phyloP scores from a whole-genome alignment of 1,140 invertebrate genomes.

The Euborellia annulipes region DNA sequence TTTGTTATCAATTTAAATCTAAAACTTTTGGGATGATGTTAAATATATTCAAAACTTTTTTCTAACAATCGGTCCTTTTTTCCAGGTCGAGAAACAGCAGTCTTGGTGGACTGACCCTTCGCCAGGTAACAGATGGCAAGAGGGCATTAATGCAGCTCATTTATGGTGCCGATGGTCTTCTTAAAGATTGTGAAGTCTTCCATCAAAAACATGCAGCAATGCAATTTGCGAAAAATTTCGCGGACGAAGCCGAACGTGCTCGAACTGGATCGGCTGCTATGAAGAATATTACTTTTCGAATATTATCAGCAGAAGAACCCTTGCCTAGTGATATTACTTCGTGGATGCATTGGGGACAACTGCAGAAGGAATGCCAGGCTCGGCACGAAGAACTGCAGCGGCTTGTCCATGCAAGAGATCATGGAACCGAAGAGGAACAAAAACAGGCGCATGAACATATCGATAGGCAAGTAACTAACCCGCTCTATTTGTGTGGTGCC shows the following conservation, averaged over 20 bases:
- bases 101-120: constrained; percentile 32
- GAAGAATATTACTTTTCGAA: constrained; percentile 25
- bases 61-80: too few species aligned
- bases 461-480: constrained; percentile 4
- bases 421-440: constrained; percentile 12
- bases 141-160: constrained; percentile 47
- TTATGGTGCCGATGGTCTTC: constrained; percentile 35
- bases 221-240: constrained; percentile 37
- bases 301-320: constrained; percentile 26
- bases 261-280: constrained; percentile 7
- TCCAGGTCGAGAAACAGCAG: too few species aligned
- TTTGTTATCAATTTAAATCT: too few species aligned
- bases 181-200: constrained; percentile 49
- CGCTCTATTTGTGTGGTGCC: too few species aligned
- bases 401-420: constrained; percentile 2
- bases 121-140: constrained; percentile 44
- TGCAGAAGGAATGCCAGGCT: constrained; percentile 10
- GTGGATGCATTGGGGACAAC: constrained; percentile 21
- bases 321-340: constrained; percentile 30
- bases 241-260: constrained; percentile 33
- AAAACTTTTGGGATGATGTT: too few species aligned
- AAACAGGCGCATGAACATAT: constrained; percentile 6
- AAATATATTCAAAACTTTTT: too few species aligned
- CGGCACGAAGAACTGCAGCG: constrained; percentile 13
- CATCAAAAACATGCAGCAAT: constrained; percentile 30